phyloP scores from a whole-genome alignment of 2,797 vertebrate species.

The Cichlasoma orientale region DNA sequence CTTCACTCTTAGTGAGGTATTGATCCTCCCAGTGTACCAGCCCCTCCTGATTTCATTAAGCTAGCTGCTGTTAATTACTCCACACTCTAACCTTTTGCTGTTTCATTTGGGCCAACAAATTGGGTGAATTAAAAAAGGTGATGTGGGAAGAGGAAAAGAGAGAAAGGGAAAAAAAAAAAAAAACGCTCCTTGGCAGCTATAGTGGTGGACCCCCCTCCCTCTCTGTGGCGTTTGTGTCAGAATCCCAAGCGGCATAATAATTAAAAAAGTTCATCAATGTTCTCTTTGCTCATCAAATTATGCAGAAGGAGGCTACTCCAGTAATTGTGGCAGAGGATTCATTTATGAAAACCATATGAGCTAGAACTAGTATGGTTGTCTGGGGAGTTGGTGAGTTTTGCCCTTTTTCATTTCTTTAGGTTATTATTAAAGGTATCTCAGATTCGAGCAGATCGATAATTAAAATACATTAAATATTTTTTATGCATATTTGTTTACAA shows the following conservation, averaged over 20 bases:
- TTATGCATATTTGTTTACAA: slow-evolving; percentile 42
- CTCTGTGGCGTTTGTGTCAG: slow-evolving; percentile 60
- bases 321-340: slow-evolving; percentile 79
- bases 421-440: slow-evolving; percentile 22
- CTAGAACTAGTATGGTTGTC: slow-evolving; percentile 60
- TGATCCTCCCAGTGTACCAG: slow-evolving; percentile 84
- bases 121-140: slow-evolving; percentile 86
- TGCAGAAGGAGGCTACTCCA: slow-evolving; percentile 72
- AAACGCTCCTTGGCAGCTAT: slow-evolving; percentile 19
- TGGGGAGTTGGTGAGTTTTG: slow-evolving; percentile 41
- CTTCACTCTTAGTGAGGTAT: slow-evolving; percentile 81
- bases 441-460: slow-evolving; percentile 35
- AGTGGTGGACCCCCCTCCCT: slow-evolving; percentile 39
- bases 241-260: slow-evolving; percentile 79
- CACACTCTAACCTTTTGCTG: slow-evolving; percentile 89
- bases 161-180: neutral
- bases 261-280: slow-evolving; percentile 79
- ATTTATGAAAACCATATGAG: slow-evolving; percentile 74
- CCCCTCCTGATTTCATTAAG: slow-evolving; percentile 88
- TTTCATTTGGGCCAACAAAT: slow-evolving; percentile 94
- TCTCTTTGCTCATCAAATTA: slow-evolving; percentile 82
- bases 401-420: neutral
- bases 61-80: slow-evolving; percentile 90
- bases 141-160: slow-evolving; percentile 57
- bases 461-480: slow-evolving; percentile 35